Conservation (phyloP, 2,797 vertebrate genomes). For the Erethizon dorsatum region DNA sequence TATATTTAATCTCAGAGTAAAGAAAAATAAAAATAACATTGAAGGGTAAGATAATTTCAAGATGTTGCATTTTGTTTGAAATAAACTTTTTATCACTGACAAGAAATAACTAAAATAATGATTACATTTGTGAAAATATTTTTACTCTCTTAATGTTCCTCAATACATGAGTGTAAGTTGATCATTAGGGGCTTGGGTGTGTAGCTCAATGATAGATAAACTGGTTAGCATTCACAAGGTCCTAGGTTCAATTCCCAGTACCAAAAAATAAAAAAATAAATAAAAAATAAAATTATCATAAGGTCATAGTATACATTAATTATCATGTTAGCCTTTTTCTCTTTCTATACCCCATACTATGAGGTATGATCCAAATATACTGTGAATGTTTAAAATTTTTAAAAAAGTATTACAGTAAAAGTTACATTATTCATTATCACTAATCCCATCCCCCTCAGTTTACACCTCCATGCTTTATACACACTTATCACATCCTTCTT, state of each 20-base stretch:
- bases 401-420: neutral
- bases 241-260: neutral
- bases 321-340: neutral
- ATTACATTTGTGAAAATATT: constrained; percentile 7
- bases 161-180: neutral
- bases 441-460: neutral
- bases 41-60: constrained; percentile 51
- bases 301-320: neutral
- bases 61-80: constrained; percentile 49
- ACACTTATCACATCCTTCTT: neutral
- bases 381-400: neutral
- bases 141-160: neutral
- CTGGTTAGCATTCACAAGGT: neutral
- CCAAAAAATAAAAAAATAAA: neutral
- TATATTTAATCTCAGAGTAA: constrained; percentile 55
- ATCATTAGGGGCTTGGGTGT: neutral
- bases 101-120: constrained; percentile 65
- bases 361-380: neutral
- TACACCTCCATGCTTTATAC: neutral
- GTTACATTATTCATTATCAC: neutral
- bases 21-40: constrained; percentile 17
- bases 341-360: neutral
- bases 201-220: neutral
- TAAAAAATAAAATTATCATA: neutral
- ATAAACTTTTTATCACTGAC: constrained; percentile 26